phyloP scores from a whole-genome alignment of 1,140 invertebrate genomes.

The Dinothrombium tinctorium region DNA sequence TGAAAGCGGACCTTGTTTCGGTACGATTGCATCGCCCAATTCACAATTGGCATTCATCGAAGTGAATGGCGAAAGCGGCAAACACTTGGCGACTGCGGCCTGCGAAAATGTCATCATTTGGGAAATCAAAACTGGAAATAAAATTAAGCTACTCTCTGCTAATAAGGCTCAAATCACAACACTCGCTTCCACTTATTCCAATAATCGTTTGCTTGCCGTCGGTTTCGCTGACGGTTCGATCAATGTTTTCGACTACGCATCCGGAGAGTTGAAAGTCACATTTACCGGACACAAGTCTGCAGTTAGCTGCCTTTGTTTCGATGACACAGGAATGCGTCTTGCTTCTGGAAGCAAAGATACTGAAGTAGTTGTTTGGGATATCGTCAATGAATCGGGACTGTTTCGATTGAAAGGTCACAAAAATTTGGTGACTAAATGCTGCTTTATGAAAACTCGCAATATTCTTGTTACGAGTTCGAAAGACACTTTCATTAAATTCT shows the following conservation, averaged over 20 bases:
- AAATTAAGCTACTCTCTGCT: constrained; percentile 50
- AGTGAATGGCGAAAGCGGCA: constrained; percentile 46
- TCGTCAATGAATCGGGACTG: constrained; percentile 65
- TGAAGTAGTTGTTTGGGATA: constrained; percentile 82
- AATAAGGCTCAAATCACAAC: constrained; percentile 39
- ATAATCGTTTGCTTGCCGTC: constrained; percentile 41
- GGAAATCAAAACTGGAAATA: constrained; percentile 71
- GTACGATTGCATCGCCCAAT: constrained; percentile 51
- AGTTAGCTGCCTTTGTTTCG: constrained; percentile 56
- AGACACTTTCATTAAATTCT: constrained; percentile 88
- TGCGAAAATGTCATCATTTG: constrained; percentile 81
- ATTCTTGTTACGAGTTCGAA: constrained; percentile 67
- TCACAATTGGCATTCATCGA: constrained; percentile 44
- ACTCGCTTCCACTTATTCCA: constrained; percentile 15
- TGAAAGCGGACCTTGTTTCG: constrained; percentile 45
- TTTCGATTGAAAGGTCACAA: constrained; percentile 78
- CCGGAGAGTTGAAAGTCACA: constrained; percentile 41
- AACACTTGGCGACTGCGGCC: constrained; percentile 62
- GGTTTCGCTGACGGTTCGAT: constrained; percentile 76
- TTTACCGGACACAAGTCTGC: constrained; percentile 71
- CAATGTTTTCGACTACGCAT: constrained; percentile 37
- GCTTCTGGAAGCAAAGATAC: constrained; percentile 51
- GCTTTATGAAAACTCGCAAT: constrained; percentile 43
- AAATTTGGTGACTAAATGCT: constrained; percentile 57
- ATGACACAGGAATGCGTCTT: constrained; percentile 46